These are phyloP conservation scores for Seira sanloemensis DNA, from an alignment of 2,888 invertebrate species.

Conservation along the genomic window DNA sequence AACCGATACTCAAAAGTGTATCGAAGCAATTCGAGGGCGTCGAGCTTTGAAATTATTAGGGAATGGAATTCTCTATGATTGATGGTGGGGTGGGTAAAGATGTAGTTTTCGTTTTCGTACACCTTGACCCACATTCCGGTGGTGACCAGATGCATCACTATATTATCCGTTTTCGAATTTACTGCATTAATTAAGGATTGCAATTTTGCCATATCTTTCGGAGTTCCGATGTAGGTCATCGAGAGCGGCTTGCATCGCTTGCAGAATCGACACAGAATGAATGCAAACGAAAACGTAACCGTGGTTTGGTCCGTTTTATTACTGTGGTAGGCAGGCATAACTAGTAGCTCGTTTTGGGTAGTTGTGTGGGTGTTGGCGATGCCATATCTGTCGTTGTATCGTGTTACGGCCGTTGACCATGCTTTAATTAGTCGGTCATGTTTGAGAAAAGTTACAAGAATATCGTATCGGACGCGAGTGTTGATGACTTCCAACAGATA, in stretches of 20 bases:
- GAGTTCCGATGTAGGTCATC: not conserved
- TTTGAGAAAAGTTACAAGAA: not conserved
- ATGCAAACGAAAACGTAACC: not conserved
- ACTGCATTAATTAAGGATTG: not conserved
- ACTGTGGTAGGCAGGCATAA: not conserved
- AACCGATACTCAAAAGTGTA: not conserved
- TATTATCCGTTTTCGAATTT: not conserved
- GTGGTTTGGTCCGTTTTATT: not conserved
- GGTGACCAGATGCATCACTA: not conserved
- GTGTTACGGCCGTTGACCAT: not conserved
- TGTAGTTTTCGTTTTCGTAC: not conserved
- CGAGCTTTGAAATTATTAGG: not conserved
- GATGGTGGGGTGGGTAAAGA: not conserved
- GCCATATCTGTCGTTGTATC: not conserved
- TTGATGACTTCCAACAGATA: too few relatives aligned
- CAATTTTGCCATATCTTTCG: not conserved
- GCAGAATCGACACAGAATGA: not conserved
- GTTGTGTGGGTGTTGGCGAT: not conserved
- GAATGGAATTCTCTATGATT: not conserved
- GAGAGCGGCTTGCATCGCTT: not conserved
- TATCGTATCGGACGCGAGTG: not conserved
- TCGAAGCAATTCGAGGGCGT: not conserved
- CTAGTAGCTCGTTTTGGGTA: too few relatives aligned
- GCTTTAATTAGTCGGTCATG: not conserved
- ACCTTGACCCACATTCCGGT: not conserved